Evolutionary conservation across 2,113 vertebrate species (phyloP), one percentile per base, ranked within the genome.

Genomic region (Lepisosteus osseus): DNA sequence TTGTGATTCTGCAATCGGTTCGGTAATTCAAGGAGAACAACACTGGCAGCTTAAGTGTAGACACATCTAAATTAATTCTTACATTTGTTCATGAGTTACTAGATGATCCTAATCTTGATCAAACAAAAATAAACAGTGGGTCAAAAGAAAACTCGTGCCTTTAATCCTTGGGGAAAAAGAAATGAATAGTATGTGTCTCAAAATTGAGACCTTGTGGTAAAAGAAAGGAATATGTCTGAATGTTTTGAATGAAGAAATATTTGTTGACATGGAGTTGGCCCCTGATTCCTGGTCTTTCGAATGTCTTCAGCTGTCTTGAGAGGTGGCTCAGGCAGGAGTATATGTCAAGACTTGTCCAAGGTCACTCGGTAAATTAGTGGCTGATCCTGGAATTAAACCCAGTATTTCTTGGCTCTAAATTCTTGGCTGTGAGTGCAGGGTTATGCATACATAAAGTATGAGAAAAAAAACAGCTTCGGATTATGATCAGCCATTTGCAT

Each of bases 331-430:
- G 40, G 41, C 42, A 41, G 13, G 17, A 6, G 14, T 14, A 15
- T 45, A 40, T 55, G 45, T 13, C 62, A 43, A 57, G 54, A 57
- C 41, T 41, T 40, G 68, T 13, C 57, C 68, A 75, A 70, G 73
- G 73, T 75, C 64, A 67, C 68, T 69, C 41, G n/a, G 64, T 65
- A 73, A 67, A 73, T 15, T 63, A 4, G 68, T 40, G 17, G 17
- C 14, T 66, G 63, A 59, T 57, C 61, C 56, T 67, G 73, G 73
- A 59, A 17, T n/a, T 64, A 5, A 66, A 59, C 51, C 29, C 54
- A 54, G 41, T 14, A 44, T 72, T 72, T 54, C 56, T 55, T 73
- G 72, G 66, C 65, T 47, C 55, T 61, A 59, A 59, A 68, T 12
- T 65, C 61, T 12, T 57, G 54, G 61, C 63, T 57, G 43, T 54